A percentile compares a stretch with the other conserved stretches of the same genome.
Evolutionary conservation across 2,113 vertebrate species (phyloP).

Genomic region (Girardinichthys multiradiatus): DNA sequence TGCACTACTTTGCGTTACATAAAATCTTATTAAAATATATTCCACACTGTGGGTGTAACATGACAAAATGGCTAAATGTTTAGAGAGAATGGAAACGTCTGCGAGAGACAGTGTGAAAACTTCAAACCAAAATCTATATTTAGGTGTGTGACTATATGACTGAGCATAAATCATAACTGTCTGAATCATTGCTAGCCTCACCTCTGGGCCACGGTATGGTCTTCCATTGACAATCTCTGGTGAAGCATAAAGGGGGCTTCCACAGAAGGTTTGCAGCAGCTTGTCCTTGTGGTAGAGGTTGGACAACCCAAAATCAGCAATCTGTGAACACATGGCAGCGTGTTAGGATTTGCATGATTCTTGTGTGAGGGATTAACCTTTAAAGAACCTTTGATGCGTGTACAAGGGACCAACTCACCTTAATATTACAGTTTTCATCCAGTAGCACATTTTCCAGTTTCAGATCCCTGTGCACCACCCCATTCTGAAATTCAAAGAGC

Average conservation of each 20-base stretch:
- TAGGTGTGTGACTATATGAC: not conserved
- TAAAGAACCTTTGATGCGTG: not conserved
- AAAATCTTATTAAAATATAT: not conserved
- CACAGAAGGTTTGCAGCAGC: slow-evolving; percentile 96
- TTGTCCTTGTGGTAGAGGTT: slow-evolving; percentile 98
- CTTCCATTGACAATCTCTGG: slow-evolving; percentile 98
- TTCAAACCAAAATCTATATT: slow-evolving; percentile 1
- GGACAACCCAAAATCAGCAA: slow-evolving; percentile 97
- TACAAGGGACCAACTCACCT: slow-evolving; percentile 79
- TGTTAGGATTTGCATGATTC: slow-evolving; percentile 21
- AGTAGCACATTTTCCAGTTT: slow-evolving; percentile 99
- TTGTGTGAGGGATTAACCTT: slow-evolving; percentile 3
- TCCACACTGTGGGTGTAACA: not conserved
- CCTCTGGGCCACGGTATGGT: slow-evolving; percentile 96
- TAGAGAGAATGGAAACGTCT: not conserved
- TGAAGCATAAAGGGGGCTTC: slow-evolving; percentile 95
- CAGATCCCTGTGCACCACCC: slow-evolving; percentile 96
- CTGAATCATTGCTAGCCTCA: slow-evolving; percentile 55
- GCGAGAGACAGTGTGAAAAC: not conserved
- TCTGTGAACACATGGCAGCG: slow-evolving; percentile 76
- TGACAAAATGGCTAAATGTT: not conserved
- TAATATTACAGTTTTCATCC: slow-evolving; percentile 98
- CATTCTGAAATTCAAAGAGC: slow-evolving; percentile 83
- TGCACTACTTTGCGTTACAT: not conserved
- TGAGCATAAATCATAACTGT: not conserved